Conservation (phyloP, 2,113 vertebrate species). For the Sander lucioperca region DNA sequence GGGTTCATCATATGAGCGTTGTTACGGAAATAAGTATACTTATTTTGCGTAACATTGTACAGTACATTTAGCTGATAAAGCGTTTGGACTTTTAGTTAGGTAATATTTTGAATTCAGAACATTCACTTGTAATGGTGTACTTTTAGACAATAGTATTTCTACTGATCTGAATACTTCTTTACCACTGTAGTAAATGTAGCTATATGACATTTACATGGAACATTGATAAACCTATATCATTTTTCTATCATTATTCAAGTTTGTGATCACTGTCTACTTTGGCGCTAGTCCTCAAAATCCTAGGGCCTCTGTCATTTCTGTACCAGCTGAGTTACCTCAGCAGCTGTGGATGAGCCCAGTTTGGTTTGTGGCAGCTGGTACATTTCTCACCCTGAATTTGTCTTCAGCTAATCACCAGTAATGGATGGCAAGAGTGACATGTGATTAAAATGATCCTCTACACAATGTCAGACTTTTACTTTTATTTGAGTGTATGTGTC, state of each 20-base stretch:
- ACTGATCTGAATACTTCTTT: background rate
- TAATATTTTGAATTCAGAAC: background rate
- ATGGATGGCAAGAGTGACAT: background rate
- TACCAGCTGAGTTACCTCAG: background rate
- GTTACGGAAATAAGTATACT: too few relatives aligned
- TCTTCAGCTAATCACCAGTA: background rate
- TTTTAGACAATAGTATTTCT: background rate
- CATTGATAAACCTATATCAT: background rate
- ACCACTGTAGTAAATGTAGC: background rate
- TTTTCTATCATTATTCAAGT: background rate
- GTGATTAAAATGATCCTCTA: background rate
- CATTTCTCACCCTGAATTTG: slow-evolving; percentile 3
- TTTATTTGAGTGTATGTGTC: background rate
- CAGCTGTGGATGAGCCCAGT: background rate
- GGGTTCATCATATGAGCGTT: too few relatives aligned
- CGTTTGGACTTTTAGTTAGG: background rate
- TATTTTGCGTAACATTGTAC: too few relatives aligned
- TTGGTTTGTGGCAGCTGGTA: background rate
- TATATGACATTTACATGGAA: background rate
- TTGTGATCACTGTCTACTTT: background rate
- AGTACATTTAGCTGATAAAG: background rate
- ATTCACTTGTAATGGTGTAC: background rate
- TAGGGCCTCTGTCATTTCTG: background rate
- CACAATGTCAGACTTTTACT: background rate
- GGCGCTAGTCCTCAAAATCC: background rate